Conservation (phyloP, 2,113 vertebrate genomes). For the Channa maculata region DNA sequence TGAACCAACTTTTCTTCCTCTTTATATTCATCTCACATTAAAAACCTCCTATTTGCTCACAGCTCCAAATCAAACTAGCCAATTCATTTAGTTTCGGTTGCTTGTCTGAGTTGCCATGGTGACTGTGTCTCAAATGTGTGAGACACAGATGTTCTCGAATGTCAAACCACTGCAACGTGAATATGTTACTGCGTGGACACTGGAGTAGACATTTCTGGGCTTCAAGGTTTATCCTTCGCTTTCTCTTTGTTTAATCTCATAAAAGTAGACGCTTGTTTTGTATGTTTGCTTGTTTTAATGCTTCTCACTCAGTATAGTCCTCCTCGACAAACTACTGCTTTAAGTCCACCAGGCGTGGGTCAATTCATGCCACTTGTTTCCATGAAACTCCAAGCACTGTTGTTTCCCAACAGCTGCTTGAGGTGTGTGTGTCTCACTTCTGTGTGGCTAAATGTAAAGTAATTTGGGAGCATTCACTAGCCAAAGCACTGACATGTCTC, state of each 20-base stretch:
- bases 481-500: constrained; percentile 56
- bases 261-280: constrained; percentile 40
- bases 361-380: constrained; percentile 34
- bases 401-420: constrained; percentile 62
- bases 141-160: constrained; percentile 27
- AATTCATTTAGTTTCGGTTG: background rate
- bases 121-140: constrained; percentile 5
- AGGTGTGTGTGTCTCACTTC: constrained; percentile 65
- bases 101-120: constrained; percentile 12
- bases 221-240: constrained; percentile 51
- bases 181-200: constrained; percentile 14
- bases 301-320: constrained; percentile 17
- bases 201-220: constrained; percentile 70
- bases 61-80: background rate
- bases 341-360: constrained; percentile 17
- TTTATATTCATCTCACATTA: constrained; percentile 9
- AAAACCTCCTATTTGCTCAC: background rate
- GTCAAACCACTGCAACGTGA: background rate
- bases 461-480: constrained; percentile 27
- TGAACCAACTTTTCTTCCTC: background rate
- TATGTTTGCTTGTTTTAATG: constrained; percentile 20
- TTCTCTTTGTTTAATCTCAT: constrained; percentile 54
- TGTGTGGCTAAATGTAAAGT: constrained; percentile 42
- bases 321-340: constrained; percentile 6
- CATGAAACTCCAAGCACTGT: constrained; percentile 60